Percentiles rank a stretch among this genome's conserved stretches.
Evolutionary conservation across 2,888 invertebrate species (phyloP).

Genomic region (Chrysina gloriosa): DNA sequence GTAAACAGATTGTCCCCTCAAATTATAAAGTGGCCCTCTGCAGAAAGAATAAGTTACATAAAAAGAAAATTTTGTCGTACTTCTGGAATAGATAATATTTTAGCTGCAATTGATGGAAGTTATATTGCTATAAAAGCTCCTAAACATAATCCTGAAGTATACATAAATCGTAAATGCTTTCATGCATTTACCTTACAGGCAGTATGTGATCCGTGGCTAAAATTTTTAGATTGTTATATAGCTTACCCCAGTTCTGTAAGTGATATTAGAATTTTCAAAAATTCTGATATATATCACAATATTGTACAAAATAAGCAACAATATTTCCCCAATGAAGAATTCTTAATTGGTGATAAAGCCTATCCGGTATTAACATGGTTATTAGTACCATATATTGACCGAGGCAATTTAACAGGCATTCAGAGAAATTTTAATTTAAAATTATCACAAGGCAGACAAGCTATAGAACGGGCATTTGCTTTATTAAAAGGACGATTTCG

Average conservation of each 20-base stretch:
- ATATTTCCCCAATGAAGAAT: constrained; percentile 43
- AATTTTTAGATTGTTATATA: constrained; percentile 41
- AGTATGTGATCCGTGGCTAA: constrained; percentile 7
- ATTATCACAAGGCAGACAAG: constrained; percentile 47
- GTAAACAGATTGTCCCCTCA: neutral
- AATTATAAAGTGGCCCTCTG: constrained; percentile 46
- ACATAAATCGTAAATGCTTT: constrained; percentile 50
- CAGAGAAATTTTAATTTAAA: constrained; percentile 45
- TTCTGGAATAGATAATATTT: constrained; percentile 42
- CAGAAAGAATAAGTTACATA: constrained; percentile 37
- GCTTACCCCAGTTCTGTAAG: constrained; percentile 44
- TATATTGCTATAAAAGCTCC: constrained; percentile 51
- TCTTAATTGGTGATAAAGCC: constrained; percentile 52
- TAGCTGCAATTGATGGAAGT: constrained; percentile 51
- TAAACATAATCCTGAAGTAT: constrained; percentile 46
- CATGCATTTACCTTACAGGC: constrained; percentile 45
- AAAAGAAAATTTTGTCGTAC: constrained; percentile 41
- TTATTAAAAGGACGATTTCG: constrained; percentile 51
- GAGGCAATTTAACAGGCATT: constrained; percentile 44
- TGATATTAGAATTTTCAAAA: constrained; percentile 47
- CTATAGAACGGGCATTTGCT: constrained; percentile 51
- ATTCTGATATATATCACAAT: constrained; percentile 46
- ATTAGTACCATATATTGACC: constrained; percentile 49
- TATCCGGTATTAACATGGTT: constrained; percentile 49
- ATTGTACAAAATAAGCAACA: constrained; percentile 14